These are phyloP conservation scores for Cephalopterus ornatus DNA, from an alignment of 2,113 vertebrate species.

Conservation along the genomic window DNA sequence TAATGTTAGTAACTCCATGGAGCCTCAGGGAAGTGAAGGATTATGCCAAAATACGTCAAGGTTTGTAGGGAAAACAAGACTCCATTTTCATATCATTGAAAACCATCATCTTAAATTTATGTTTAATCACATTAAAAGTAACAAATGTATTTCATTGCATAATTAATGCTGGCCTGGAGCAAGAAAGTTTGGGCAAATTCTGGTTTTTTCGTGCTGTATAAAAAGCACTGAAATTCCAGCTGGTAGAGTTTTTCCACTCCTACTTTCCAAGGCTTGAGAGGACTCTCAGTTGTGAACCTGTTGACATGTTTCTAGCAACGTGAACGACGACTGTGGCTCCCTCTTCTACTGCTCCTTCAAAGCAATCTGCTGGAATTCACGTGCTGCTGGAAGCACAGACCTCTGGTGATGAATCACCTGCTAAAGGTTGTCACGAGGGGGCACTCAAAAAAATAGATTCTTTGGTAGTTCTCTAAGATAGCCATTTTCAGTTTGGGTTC, in stretches of 20 bases:
- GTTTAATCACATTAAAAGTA: not conserved
- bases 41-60: not conserved
- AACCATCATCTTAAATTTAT: not conserved
- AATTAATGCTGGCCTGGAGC: not conserved
- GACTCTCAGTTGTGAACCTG: not conserved
- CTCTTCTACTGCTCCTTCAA: not conserved
- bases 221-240: not conserved
- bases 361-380: not conserved
- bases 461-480: not conserved
- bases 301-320: not conserved
- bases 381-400: constrained; percentile 8
- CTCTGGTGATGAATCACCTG: constrained; percentile 16
- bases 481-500: not conserved
- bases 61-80: not conserved
- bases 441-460: constrained; percentile 18
- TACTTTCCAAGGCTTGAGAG: not conserved
- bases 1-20: not conserved
- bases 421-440: constrained; percentile 5
- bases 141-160: not conserved
- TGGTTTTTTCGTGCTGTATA: not conserved
- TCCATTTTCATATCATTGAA: not conserved
- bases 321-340: constrained; percentile 16
- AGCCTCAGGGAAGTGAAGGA: not conserved
- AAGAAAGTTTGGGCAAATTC: not conserved
- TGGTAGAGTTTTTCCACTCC: not conserved